phyloP scores from a whole-genome alignment of 2,113 vertebrate genomes.

The Loxodonta africana region DNA sequence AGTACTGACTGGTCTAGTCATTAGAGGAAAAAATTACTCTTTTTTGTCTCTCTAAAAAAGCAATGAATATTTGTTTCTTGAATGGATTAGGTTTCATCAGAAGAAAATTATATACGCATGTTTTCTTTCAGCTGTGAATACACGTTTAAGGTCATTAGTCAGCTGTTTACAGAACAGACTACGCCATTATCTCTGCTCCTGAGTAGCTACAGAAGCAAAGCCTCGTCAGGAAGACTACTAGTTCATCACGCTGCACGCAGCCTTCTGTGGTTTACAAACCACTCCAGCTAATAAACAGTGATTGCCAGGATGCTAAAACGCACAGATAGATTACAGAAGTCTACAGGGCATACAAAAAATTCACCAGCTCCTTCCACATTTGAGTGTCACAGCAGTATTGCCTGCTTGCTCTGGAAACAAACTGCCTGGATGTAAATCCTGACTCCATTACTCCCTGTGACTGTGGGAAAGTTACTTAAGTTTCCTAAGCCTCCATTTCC shows the following conservation, averaged over 20 bases:
- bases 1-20: neutral
- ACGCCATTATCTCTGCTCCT: slow-evolving; percentile 24
- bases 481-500: neutral
- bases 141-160: slow-evolving; percentile 55
- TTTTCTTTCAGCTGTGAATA: slow-evolving; percentile 59
- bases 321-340: neutral
- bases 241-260: neutral
- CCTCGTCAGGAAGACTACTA: neutral
- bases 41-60: neutral
- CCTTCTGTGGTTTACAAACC: slow-evolving; percentile 13
- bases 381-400: neutral
- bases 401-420: neutral
- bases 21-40: neutral
- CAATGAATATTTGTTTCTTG: neutral
- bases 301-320: neutral
- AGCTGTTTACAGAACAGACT: neutral
- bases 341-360: neutral
- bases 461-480: neutral
- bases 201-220: neutral
- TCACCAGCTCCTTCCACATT: neutral
- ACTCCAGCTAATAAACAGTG: slow-evolving; percentile 1
- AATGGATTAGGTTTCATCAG: slow-evolving; percentile 30
- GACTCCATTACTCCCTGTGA: neutral
- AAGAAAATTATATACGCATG: slow-evolving; percentile 7
- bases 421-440: neutral